phyloP scores from a whole-genome alignment of 2,888 invertebrate species.

The Fragum sueziense region DNA sequence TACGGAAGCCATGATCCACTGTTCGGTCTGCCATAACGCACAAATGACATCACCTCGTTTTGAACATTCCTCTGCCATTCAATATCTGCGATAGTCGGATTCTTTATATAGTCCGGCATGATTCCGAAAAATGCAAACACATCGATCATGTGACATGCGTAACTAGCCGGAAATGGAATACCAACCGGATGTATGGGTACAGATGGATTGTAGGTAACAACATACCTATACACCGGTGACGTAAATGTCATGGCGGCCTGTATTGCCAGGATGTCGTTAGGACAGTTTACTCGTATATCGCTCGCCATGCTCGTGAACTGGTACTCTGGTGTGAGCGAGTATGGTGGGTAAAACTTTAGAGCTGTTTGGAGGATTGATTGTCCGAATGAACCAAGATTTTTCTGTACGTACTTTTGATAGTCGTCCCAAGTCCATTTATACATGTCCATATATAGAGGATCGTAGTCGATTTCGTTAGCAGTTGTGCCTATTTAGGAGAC shows the following conservation, averaged over 20 bases:
- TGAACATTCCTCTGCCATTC: conserved; percentile 66
- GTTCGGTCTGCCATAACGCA: conserved; percentile 61
- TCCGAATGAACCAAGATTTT: conserved; percentile 71
- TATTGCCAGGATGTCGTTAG: conserved; percentile 66
- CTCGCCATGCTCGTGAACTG: conserved; percentile 76
- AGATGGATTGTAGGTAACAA: conserved; percentile 70
- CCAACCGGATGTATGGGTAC: conserved; percentile 61
- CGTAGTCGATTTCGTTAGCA: conserved; percentile 73
- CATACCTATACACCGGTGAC: conserved; percentile 71
- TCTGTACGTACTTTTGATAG: conserved; percentile 69
- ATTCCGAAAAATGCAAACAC: conserved; percentile 71
- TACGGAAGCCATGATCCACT: conserved; percentile 61
- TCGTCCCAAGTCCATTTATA: conserved; percentile 71
- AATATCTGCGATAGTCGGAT: conserved; percentile 62
- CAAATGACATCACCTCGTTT: conserved; percentile 69
- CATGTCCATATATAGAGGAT: conserved; percentile 65
- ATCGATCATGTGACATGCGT: conserved; percentile 74
- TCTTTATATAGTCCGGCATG: conserved; percentile 59
- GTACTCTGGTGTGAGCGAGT: conserved; percentile 65
- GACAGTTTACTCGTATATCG: conserved; percentile 75
- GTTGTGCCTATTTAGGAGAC: conserved; percentile 71
- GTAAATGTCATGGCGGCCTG: conserved; percentile 57
- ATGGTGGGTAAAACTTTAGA: conserved; percentile 61
- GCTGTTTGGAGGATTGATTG: conserved; percentile 58
- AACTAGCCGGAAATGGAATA: conserved; percentile 55